Percentiles rank a stretch among this genome's conserved stretches.
Conservation (phyloP, 2,797 vertebrate species). For the Mallotus villosus region DNA sequence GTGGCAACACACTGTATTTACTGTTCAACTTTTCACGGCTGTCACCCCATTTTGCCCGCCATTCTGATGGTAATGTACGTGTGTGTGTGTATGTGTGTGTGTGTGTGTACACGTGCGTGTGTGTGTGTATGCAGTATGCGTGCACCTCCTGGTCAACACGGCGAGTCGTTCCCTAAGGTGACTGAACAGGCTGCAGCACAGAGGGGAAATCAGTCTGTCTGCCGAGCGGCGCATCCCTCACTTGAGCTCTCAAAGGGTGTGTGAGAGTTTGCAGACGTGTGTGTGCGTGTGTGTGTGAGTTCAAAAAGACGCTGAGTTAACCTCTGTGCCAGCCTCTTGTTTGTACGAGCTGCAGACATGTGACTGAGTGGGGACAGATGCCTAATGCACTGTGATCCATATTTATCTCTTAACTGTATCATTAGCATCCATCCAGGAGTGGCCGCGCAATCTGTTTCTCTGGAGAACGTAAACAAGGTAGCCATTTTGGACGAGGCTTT, state of each 20-base stretch:
- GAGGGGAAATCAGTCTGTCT: slow-evolving; percentile 26
- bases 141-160: slow-evolving; percentile 18
- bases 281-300: slow-evolving; percentile 1
- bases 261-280: slow-evolving; percentile 16
- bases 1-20: slow-evolving; percentile 61
- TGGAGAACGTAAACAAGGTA: background rate
- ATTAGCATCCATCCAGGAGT: slow-evolving; percentile 2
- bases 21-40: slow-evolving; percentile 64
- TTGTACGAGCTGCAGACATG: background rate
- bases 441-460: slow-evolving; percentile 13
- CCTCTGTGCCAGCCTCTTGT: slow-evolving; percentile 4
- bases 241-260: slow-evolving; percentile 30
- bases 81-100: background rate
- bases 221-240: slow-evolving; percentile 31
- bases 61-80: slow-evolving; percentile 70
- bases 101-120: background rate
- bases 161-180: slow-evolving; percentile 34
- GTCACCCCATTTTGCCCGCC: slow-evolving; percentile 41
- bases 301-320: slow-evolving; percentile 30
- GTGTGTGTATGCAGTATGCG: background rate
- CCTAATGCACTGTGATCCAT: background rate
- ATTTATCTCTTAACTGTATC: background rate
- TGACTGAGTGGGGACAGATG: slow-evolving; percentile 6
- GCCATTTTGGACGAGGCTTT: slow-evolving; percentile 7
- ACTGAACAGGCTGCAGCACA: slow-evolving; percentile 26